Conservation (phyloP, 2,888 invertebrate species). For the Schizaphis graminum region DNA sequence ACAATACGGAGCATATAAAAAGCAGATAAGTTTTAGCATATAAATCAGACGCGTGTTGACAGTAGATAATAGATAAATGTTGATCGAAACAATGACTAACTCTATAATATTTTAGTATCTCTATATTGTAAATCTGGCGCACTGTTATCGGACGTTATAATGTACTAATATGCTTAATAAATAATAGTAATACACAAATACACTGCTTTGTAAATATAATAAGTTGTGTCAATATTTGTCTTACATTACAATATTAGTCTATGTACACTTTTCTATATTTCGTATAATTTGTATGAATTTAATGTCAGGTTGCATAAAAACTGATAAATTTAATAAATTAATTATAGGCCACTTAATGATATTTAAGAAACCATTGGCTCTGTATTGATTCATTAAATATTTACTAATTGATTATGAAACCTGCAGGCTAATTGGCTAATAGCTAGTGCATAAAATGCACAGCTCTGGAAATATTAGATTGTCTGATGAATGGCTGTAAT, state of each 20-base stretch:
- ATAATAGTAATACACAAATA: not conserved
- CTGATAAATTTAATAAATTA: not conserved
- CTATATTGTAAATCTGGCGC: not conserved
- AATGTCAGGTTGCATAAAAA: not conserved
- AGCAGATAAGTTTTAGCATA: too few relatives aligned
- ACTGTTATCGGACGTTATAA: not conserved
- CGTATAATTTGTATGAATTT: not conserved
- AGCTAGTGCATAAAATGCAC: not conserved
- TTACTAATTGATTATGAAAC: not conserved
- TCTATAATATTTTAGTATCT: not conserved
- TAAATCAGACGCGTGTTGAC: not conserved
- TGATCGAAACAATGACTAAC: not conserved
- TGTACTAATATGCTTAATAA: not conserved
- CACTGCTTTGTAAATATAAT: not conserved
- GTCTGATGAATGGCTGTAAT: not conserved
- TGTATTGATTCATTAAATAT: not conserved
- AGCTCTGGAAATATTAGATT: not conserved
- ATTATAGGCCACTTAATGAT: not conserved
- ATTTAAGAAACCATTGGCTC: not conserved
- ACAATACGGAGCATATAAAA: not conserved
- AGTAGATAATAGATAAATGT: not conserved
- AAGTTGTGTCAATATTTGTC: not conserved
- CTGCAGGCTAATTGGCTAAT: too few relatives aligned
- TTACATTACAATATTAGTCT: not conserved
- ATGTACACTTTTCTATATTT: not conserved